Percentiles rank a stretch among this genome's conserved stretches.
phyloP scores from a whole-genome alignment of 1,140 invertebrate genomes.

The Chlorops oryzae region DNA sequence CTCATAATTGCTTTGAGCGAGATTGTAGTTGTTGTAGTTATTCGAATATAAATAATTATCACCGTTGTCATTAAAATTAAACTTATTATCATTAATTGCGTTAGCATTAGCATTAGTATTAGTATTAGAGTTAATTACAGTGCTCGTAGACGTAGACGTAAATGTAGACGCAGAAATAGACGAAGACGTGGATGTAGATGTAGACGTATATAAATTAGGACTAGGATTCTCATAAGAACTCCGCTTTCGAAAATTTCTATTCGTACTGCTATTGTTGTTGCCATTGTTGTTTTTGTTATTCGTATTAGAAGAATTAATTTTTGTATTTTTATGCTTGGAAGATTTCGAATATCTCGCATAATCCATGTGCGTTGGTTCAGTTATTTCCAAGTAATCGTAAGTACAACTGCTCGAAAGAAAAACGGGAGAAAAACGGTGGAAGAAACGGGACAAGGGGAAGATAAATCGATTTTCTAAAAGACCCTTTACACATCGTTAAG shows the following conservation, averaged over 20 bases:
- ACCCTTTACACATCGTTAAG: not conserved
- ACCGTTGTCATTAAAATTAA: conserved; percentile 2
- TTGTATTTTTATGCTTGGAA: conserved; percentile 10
- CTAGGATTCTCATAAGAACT: conserved; percentile 19
- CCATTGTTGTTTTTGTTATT: conserved; percentile 11
- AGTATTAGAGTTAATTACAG: conserved; percentile 8
- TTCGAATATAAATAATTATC: conserved; percentile 12
- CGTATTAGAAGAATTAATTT: conserved; percentile 10
- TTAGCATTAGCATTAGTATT: conserved; percentile 3
- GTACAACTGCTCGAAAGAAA: conserved; percentile 66
- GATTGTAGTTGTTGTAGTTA: conserved; percentile 17
- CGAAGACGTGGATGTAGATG: conserved; percentile 12
- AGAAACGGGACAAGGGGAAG: conserved; percentile 8
- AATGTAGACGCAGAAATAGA: conserved; percentile 11
- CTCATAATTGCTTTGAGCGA: conserved; percentile 19
- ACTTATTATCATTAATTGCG: not conserved
- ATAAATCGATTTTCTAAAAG: not conserved
- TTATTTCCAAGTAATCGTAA: conserved; percentile 65
- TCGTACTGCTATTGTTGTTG: conserved; percentile 3
- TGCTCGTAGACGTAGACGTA: conserved; percentile 6
- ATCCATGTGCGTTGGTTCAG: conserved; percentile 39
- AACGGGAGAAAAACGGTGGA: too few relatives aligned
- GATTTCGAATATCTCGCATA: conserved; percentile 13
- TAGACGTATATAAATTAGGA: conserved; percentile 14
- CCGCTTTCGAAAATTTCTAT: conserved; percentile 17